phyloP scores from a whole-genome alignment of 2,888 invertebrate genomes.

The Mystacides longicornis region DNA sequence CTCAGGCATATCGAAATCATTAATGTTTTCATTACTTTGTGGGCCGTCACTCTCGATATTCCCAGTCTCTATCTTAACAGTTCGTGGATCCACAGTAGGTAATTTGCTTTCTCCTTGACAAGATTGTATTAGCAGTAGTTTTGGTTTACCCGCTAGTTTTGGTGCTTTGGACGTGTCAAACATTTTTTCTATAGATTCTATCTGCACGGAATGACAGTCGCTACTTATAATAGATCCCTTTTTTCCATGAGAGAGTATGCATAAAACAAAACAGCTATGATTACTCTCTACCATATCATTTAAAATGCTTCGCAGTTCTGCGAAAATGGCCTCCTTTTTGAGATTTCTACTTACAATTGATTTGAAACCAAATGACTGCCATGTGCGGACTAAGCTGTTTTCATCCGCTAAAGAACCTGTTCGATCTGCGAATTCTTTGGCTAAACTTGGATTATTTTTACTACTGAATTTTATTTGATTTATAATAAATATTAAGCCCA shows the following conservation, averaged over 20 bases:
- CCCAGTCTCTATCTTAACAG: not conserved
- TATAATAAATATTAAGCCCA: constrained; percentile 37
- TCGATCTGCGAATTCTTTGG: constrained; percentile 31
- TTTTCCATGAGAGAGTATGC: constrained; percentile 14
- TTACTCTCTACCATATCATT: not conserved
- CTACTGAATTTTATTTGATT: constrained; percentile 35
- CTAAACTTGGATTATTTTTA: constrained; percentile 25
- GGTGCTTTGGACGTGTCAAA: constrained; percentile 33
- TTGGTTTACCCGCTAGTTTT: constrained; percentile 41
- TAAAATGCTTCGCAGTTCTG: not conserved
- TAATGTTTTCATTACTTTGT: not conserved
- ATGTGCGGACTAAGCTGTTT: constrained; percentile 32
- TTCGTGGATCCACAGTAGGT: not conserved
- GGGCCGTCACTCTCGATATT: constrained; percentile 8
- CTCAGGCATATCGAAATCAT: constrained; percentile 6
- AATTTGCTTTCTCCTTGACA: constrained; percentile 42
- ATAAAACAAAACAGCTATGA: constrained; percentile 13
- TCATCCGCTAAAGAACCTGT: constrained; percentile 36
- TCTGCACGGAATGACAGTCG: constrained; percentile 41
- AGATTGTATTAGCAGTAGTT: constrained; percentile 51
- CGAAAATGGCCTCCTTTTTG: constrained; percentile 14
- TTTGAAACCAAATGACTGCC: constrained; percentile 34
- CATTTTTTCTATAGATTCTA: constrained; percentile 40
- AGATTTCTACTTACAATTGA: constrained; percentile 31
- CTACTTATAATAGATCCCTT: constrained; percentile 44